phyloP scores from a whole-genome alignment of 2,888 invertebrate genomes.

The Lymantria monacha region DNA sequence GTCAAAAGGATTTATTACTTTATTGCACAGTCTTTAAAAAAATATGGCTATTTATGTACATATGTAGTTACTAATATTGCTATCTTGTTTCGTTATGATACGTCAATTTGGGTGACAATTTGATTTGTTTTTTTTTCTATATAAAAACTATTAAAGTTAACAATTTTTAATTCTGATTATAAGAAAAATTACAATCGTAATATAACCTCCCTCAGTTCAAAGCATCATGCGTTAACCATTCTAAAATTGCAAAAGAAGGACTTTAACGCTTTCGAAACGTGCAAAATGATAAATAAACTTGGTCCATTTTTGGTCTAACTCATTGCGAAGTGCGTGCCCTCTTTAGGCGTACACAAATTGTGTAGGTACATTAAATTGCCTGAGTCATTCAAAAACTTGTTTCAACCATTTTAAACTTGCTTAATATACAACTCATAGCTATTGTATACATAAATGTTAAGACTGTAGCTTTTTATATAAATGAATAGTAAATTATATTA shows the following conservation, averaged over 20 bases:
- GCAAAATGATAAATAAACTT: conserved; percentile 33
- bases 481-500: conserved; percentile 2
- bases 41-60: too few relatives aligned
- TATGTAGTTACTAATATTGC: too few relatives aligned
- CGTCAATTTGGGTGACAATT: too few relatives aligned
- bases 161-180: not conserved
- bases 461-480: conserved; percentile 4
- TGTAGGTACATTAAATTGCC: conserved; percentile 12
- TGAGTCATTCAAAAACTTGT: conserved; percentile 18
- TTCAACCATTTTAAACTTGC: conserved; percentile 14
- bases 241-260: conserved; percentile 36
- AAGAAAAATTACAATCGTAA: not conserved
- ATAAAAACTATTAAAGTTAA: too few relatives aligned
- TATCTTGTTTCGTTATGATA: too few relatives aligned
- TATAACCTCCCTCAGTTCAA: not conserved
- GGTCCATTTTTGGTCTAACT: conserved; percentile 35
- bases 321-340: conserved; percentile 27
- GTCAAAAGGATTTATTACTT: too few relatives aligned
- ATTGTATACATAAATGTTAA: conserved; percentile 6
- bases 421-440: conserved; percentile 12
- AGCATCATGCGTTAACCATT: conserved; percentile 18
- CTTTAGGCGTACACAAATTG: conserved; percentile 14
- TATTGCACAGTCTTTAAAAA: too few relatives aligned
- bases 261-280: conserved; percentile 34
- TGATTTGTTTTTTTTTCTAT: not conserved